Evolutionary conservation across 2,888 invertebrate genomes (phyloP).

Genomic region (Caenorhabditis sinica): DNA sequence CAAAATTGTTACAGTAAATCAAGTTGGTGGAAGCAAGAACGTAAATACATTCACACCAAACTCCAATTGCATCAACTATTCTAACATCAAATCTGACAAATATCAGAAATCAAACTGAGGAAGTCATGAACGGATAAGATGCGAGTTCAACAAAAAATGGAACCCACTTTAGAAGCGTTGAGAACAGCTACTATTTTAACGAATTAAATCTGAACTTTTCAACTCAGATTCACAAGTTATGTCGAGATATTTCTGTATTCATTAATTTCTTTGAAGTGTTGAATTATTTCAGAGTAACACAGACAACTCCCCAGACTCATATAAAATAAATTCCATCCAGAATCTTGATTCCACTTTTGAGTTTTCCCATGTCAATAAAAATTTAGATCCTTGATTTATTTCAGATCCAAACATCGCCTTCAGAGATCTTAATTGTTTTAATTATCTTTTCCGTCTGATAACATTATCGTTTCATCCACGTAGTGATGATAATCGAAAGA

Average conservation of each 20-base stretch:
- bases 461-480: conserved; percentile 35
- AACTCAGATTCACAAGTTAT: too few species aligned
- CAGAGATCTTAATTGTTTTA: neutral
- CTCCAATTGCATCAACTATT: conserved; percentile 21
- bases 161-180: too few species aligned
- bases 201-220: too few species aligned
- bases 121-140: too few species aligned
- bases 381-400: neutral
- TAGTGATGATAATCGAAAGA: conserved; percentile 19
- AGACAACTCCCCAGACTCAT: neutral
- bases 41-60: conserved; percentile 19
- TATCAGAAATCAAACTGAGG: neutral
- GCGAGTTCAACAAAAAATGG: too few species aligned
- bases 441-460: conserved; percentile 32
- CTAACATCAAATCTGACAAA: conserved; percentile 4
- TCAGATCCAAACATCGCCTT: neutral
- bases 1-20: conserved; percentile 27
- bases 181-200: too few species aligned
- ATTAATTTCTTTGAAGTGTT: too few species aligned
- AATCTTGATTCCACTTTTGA: neutral
- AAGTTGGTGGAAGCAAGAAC: conserved; percentile 4
- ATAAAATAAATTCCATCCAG: too few species aligned
- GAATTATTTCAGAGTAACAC: too few species aligned
- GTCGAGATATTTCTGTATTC: too few species aligned
- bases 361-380: neutral